Conservation (phyloP, 2,113 vertebrate genomes). For the Syngnathoides biaculeatus region DNA sequence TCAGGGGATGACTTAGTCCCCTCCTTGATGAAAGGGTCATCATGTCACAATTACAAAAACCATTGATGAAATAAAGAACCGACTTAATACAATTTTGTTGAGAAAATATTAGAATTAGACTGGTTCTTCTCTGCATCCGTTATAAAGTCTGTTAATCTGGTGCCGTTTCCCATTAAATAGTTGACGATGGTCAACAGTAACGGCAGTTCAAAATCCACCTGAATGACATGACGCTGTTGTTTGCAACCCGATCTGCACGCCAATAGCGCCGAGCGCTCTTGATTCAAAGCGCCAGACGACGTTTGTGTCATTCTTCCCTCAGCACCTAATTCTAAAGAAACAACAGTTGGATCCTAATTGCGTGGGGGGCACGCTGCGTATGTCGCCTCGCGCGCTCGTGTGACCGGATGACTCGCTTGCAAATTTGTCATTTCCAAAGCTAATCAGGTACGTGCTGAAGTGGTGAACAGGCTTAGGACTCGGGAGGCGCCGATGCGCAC, state of each 20-base stretch:
- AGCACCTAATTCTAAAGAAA: conserved; percentile 5
- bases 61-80: too few relatives aligned
- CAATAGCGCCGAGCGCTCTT: background rate
- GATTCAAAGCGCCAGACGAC: conserved; percentile 5
- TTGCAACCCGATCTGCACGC: background rate
- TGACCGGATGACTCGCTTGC: background rate
- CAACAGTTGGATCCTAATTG: conserved; percentile 20
- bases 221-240: background rate
- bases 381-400: background rate
- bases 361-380: background rate
- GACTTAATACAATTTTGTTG: too few relatives aligned
- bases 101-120: too few relatives aligned
- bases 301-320: background rate
- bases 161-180: background rate
- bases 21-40: too few relatives aligned
- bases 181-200: background rate
- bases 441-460: conserved; percentile 27
- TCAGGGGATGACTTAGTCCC: too few relatives aligned
- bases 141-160: background rate
- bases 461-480: conserved; percentile 11
- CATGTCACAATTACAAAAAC: too few relatives aligned
- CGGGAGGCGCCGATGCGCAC: background rate
- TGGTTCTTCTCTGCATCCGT: background rate
- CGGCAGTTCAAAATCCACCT: background rate
- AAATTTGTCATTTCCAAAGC: conserved; percentile 7